Evolutionary conservation across 2,797 vertebrate genomes (phyloP).

Genomic region (Ibycter americanus): DNA sequence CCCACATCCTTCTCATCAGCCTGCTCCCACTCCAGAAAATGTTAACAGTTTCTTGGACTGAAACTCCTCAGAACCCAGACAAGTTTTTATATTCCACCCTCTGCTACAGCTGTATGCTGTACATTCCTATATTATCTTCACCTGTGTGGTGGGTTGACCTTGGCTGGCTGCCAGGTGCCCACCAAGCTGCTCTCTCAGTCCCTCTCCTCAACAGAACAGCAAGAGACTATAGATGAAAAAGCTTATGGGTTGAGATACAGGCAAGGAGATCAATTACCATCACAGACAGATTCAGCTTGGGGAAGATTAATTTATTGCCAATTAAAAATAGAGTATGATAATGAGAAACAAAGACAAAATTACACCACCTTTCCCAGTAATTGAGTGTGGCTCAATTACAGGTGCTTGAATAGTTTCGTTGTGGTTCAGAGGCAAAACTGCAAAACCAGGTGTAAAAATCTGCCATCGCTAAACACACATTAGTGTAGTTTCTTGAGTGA

Average conservation of each 20-base stretch:
- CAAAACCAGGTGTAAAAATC: background rate
- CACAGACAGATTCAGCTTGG: too few species aligned
- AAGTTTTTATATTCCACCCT: background rate
- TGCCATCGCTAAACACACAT: background rate
- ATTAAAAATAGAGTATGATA: too few species aligned
- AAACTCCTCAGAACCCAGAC: background rate
- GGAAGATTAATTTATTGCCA: too few species aligned
- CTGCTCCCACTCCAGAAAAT: background rate
- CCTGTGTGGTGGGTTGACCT: background rate
- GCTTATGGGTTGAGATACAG: background rate
- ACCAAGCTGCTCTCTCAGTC: fast-evolving
- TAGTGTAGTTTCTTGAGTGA: background rate
- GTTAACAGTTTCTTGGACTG: background rate
- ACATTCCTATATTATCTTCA: background rate
- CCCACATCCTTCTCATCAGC: background rate
- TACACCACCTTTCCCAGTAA: too few species aligned
- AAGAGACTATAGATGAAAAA: background rate
- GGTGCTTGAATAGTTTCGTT: background rate
- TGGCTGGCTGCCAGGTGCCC: background rate
- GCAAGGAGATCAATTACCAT: too few species aligned
- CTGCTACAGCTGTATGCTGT: background rate
- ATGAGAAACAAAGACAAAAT: too few species aligned
- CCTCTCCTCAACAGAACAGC: background rate
- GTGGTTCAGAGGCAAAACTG: background rate
- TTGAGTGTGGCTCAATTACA: background rate